phyloP scores from a whole-genome alignment of 2,888 invertebrate genomes.

The Chironomus tentans region DNA sequence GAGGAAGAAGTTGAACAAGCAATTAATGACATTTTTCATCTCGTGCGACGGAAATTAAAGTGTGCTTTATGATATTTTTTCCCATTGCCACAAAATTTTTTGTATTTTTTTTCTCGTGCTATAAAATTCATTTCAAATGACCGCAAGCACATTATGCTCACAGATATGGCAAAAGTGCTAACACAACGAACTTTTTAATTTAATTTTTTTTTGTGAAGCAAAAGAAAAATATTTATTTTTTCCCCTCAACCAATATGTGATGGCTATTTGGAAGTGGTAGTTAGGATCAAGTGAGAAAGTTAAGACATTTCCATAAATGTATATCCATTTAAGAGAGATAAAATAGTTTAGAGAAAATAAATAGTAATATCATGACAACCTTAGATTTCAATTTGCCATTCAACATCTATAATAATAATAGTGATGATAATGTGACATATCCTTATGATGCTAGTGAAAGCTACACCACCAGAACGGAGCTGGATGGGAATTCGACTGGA shows the following conservation, averaged over 20 bases:
- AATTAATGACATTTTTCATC: conserved; percentile 8
- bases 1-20: not conserved
- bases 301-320: too few relatives aligned
- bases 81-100: not conserved
- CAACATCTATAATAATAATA: not conserved
- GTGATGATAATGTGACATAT: not conserved
- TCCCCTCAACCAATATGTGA: too few relatives aligned
- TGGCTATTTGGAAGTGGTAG: too few relatives aligned
- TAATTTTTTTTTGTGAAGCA: not conserved
- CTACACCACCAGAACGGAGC: not conserved
- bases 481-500: not conserved
- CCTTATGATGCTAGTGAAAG: not conserved
- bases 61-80: not conserved
- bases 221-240: not conserved
- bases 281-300: too few relatives aligned
- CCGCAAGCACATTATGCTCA: not conserved
- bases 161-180: not conserved
- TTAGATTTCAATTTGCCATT: not conserved
- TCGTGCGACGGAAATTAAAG: not conserved
- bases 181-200: not conserved
- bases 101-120: not conserved
- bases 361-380: not conserved
- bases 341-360: not conserved
- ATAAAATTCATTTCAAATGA: not conserved
- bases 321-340: not conserved